These are phyloP conservation scores for Lasioglossum morio DNA, from an alignment of 2,888 invertebrate genomes.

Conservation along the genomic window DNA sequence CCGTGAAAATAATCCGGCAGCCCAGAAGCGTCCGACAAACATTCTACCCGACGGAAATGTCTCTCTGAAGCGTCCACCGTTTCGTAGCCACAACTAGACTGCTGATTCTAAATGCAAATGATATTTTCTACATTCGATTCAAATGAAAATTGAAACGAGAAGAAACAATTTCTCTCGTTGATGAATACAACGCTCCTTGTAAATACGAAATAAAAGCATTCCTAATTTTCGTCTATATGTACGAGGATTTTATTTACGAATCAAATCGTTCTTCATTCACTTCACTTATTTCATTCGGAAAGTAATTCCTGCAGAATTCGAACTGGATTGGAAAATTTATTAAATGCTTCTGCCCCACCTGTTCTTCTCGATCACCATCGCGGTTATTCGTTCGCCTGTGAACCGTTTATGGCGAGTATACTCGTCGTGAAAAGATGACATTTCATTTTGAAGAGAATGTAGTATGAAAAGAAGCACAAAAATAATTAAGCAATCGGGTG, in stretches of 20 bases:
- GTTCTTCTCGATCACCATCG: background rate
- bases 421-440: no score
- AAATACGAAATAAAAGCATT: background rate
- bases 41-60: background rate
- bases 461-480: no score
- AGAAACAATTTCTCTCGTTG: background rate
- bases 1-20: conserved; percentile 37
- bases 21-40: background rate
- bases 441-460: no score
- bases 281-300: background rate
- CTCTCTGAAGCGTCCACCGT: background rate
- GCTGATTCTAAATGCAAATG: background rate
- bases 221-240: background rate
- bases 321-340: background rate
- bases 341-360: background rate
- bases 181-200: background rate
- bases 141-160: background rate
- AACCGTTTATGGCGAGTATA: no score
- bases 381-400: no score
- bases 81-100: background rate
- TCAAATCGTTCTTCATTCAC: background rate
- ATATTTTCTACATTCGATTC: background rate
- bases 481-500: no score
- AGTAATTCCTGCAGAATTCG: no score
- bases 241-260: background rate